Conservation (phyloP, 2,797 vertebrate genomes). For the Glyptemys insculpta region DNA sequence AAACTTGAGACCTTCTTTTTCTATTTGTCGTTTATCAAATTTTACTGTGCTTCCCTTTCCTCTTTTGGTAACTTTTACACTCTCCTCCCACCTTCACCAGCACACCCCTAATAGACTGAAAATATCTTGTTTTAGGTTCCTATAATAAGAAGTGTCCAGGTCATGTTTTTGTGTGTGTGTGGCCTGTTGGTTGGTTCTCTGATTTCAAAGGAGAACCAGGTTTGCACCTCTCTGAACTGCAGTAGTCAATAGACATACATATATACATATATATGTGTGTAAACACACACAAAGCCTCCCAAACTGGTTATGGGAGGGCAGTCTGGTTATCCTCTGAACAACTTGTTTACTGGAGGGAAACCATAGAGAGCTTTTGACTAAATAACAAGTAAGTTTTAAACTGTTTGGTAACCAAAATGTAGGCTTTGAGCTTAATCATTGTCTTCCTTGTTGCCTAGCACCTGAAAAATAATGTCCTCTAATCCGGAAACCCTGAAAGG, state of each 20-base stretch:
- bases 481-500: background rate
- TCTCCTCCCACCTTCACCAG: background rate
- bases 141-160: background rate
- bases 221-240: background rate
- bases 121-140: background rate
- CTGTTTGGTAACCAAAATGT: background rate
- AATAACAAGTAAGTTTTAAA: background rate
- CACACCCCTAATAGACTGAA: background rate
- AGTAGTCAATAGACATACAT: background rate
- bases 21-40: background rate
- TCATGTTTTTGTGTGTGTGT: background rate
- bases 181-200: background rate
- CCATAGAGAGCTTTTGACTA: background rate
- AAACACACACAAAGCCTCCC: no score
- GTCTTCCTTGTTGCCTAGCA: slow-evolving; percentile 14
- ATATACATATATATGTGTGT: background rate
- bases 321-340: background rate
- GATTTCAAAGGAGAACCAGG: background rate
- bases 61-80: background rate
- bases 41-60: background rate
- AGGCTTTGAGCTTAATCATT: background rate
- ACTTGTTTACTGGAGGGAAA: background rate
- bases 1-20: background rate
- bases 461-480: background rate
- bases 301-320: background rate